Percentiles rank a stretch among this genome's conserved stretches.
Evolutionary conservation across 1,140 invertebrate genomes (phyloP).

Genomic region (Parapsyche elsis): DNA sequence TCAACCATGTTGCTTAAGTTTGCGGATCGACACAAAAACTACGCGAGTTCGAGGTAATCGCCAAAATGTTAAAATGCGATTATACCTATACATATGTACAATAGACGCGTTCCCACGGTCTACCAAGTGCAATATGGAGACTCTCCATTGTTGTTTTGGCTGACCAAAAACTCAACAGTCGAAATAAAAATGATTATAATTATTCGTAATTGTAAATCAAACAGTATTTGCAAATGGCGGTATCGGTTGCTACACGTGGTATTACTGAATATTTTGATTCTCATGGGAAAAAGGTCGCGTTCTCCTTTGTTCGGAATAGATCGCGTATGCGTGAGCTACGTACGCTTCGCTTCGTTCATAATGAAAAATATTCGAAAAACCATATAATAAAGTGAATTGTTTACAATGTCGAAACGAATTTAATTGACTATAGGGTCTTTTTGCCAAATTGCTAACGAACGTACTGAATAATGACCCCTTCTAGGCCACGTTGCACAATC

Average conservation of each 20-base stretch:
- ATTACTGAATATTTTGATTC: conserved; percentile 18
- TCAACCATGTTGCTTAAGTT: neutral
- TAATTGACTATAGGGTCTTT: neutral
- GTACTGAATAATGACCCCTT: neutral
- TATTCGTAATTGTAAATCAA: conserved; percentile 14
- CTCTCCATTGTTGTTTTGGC: neutral
- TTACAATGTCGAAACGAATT: conserved; percentile 12
- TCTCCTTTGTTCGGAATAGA: neutral
- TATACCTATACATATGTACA: no score
- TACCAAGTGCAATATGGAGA: conserved; percentile 3
- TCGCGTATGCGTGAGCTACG: neutral
- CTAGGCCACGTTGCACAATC: neutral
- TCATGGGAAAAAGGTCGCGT: conserved; percentile 22
- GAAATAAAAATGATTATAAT: neutral
- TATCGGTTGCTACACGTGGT: neutral
- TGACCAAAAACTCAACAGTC: no score
- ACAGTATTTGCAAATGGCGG: neutral
- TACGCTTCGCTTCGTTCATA: neutral
- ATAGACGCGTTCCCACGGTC: neutral
- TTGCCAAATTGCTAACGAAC: neutral
- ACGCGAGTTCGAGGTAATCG: neutral
- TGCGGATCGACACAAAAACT: neutral
- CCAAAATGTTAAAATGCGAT: neutral
- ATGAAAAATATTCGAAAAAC: neutral
- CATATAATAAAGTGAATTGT: neutral